phyloP scores from a whole-genome alignment of 2,113 vertebrate genomes.

The Brienomyrus brachyistius region DNA sequence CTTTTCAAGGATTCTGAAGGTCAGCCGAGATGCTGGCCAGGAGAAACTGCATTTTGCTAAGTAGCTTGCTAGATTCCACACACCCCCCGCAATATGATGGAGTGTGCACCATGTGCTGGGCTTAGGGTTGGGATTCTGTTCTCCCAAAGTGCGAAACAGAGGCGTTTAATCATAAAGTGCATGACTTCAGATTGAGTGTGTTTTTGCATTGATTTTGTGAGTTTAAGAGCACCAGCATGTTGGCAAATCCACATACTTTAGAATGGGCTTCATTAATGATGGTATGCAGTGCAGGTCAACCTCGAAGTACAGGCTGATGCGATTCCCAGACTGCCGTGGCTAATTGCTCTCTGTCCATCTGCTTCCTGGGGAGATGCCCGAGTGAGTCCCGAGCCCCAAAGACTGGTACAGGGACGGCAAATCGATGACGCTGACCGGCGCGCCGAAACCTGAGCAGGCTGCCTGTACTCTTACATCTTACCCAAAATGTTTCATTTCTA shows the following conservation, averaged over 20 bases:
- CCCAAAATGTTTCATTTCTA: not conserved
- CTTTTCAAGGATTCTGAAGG: slow-evolving; percentile 11
- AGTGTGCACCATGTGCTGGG: not conserved
- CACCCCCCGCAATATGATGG: not conserved
- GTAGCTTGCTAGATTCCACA: not conserved
- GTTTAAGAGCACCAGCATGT: not conserved
- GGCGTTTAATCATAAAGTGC: not conserved
- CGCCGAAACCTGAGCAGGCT: not conserved
- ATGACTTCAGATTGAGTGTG: not conserved
- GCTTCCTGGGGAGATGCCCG: not conserved
- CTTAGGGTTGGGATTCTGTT: not conserved
- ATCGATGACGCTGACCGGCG: not conserved
- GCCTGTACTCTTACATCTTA: not conserved
- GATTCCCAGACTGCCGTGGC: not conserved
- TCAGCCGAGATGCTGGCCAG: not conserved
- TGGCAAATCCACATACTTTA: not conserved
- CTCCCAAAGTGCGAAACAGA: not conserved
- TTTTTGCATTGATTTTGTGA: not conserved
- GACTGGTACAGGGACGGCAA: not conserved
- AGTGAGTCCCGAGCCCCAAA: not conserved
- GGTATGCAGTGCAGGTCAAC: not conserved
- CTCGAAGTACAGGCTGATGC: not conserved
- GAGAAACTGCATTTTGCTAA: not conserved
- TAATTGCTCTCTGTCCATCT: not conserved
- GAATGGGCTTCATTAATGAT: not conserved